Conservation (phyloP, 1,140 invertebrate species). For the Drosophila malerkotliana region DNA sequence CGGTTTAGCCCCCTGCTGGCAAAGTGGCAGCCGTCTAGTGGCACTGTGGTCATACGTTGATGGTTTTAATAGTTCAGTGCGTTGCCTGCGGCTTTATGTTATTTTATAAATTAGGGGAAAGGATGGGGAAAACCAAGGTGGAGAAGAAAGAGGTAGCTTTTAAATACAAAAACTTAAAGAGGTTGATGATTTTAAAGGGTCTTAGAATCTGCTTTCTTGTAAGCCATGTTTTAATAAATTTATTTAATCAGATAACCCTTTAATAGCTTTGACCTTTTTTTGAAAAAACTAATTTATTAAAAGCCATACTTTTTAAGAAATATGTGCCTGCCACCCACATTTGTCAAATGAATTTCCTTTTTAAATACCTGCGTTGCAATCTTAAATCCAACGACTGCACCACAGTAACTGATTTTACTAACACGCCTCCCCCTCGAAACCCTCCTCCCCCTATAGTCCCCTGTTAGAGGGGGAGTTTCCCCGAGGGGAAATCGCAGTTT, state of each 20-base stretch:
- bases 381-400: not conserved
- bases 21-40: not conserved
- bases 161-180: not conserved
- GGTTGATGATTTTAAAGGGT: not conserved
- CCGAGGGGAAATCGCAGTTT: slow-evolving; percentile 53
- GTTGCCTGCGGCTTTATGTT: not conserved
- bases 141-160: not conserved
- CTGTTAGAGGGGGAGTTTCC: not conserved
- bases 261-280: no score
- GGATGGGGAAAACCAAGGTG: not conserved
- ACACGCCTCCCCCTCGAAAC: not conserved
- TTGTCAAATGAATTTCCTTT: not conserved
- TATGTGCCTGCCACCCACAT: not conserved
- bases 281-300: no score
- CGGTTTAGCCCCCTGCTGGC: not conserved
- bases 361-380: not conserved
- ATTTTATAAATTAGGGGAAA: slow-evolving; percentile 3
- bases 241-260: no score
- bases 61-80: not conserved
- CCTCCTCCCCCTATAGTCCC: not conserved
- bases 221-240: no score
- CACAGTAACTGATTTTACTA: slow-evolving; percentile 7
- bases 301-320: not conserved
- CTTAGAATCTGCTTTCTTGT: no score
- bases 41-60: slow-evolving; percentile 7